phyloP scores from a whole-genome alignment of 2,888 invertebrate genomes.

The Plebejus anna region DNA sequence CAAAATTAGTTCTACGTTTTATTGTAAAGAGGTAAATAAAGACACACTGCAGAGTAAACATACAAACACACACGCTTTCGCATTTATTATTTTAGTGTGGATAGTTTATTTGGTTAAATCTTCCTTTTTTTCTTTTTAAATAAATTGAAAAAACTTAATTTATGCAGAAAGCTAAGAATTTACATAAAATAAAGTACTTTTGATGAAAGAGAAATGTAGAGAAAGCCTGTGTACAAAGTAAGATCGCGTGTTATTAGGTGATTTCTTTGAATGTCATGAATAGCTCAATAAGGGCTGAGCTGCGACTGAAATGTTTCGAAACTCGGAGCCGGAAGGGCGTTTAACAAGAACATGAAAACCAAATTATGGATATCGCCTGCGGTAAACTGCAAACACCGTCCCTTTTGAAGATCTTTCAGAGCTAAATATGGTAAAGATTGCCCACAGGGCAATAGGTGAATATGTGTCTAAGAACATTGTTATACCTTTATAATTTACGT shows the following conservation, averaged over 20 bases:
- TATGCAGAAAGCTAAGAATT: neutral
- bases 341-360: neutral
- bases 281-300: neutral
- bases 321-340: neutral
- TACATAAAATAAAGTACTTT: neutral
- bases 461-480: too few relatives aligned
- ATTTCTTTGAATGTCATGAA: neutral
- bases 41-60: too few relatives aligned
- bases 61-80: neutral
- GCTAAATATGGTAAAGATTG: neutral
- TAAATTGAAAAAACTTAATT: neutral
- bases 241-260: neutral
- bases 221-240: neutral
- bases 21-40: neutral
- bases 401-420: neutral
- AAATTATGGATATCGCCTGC: neutral
- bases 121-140: neutral
- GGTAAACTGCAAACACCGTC: neutral
- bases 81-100: too few relatives aligned
- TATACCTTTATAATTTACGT: too few relatives aligned
- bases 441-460: too few relatives aligned
- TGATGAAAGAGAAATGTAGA: neutral
- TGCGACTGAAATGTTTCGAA: neutral
- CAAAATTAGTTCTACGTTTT: neutral
- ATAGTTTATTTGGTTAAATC: too few relatives aligned